Base-by-base conservation (phyloP, 2,797 vertebrate genomes). In the Cirrhinus mrigala region DNA sequence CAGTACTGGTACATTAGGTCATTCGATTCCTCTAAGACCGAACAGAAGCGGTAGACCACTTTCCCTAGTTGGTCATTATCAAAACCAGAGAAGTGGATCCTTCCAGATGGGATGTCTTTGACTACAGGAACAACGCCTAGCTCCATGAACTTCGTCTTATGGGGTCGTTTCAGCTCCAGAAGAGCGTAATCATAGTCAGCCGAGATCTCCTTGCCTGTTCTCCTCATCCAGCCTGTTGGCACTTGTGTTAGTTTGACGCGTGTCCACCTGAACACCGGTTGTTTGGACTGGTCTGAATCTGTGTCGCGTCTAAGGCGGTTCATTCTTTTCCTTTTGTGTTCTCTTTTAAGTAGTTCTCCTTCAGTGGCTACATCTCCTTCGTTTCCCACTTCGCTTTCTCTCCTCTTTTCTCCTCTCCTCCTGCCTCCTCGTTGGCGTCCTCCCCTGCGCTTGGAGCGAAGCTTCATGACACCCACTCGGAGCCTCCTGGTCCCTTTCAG, bases 1-100 rank as follows among this genome's bases (percentile, higher is more conserved):
- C 97, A 99, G 66, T 96, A 95, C 85, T 99, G 98, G 89, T 98
- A 99, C 90, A 99, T 95, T 77, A 99, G 91, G 75, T 99, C 96
- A 0, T 27, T 92, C 0, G 97, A 98, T 89, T 98, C 97, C 2
- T 97, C 95, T 0, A 94, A 94, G 84, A 99, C 96, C 0, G 96
- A 95, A 79, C 98, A 99, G 86, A 99, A 99, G 1, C 98, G 96
- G 81, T 98, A 99, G 37, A 99, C 96, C 89, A 99, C 89, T 81
- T 95, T 95, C 66, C 96, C 96, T 0, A 93, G 90, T 14, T 96
- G 87, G 62, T 99, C 97, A 0, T 93, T 92, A 83, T 97, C 96
- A 68, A 97, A 97, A 11, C 97, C 96, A 0, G 98, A 98, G 92
- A 99, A 98, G 91, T 99, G 98, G 91, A 99, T 97, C 89, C 95